Evolutionary conservation across 2,888 invertebrate genomes (phyloP).

Genomic region (Cylloceria caligata): DNA sequence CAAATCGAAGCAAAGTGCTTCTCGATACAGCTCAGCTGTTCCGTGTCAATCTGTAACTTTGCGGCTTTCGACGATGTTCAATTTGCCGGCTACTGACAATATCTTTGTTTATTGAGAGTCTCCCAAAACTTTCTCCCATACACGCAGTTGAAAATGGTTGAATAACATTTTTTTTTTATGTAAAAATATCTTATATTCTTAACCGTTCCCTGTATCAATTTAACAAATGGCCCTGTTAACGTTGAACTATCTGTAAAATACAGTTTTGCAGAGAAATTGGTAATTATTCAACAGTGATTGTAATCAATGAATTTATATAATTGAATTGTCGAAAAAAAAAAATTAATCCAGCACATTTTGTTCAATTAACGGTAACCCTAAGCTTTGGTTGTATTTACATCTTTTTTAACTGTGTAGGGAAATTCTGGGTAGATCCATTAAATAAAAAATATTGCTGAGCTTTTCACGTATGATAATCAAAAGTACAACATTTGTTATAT

Average conservation of each 20-base stretch:
- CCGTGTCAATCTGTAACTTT: background rate
- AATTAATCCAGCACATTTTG: background rate
- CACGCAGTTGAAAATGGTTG: background rate
- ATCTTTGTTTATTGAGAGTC: background rate
- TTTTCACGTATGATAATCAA: background rate
- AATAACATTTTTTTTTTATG: no score
- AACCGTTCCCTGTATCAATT: no score
- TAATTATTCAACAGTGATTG: no score
- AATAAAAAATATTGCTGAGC: background rate
- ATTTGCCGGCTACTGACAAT: background rate
- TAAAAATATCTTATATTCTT: no score
- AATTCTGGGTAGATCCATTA: background rate
- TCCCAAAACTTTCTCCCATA: background rate
- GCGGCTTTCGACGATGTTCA: background rate
- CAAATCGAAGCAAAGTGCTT: constrained; percentile 51
- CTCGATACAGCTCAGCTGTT: constrained; percentile 15
- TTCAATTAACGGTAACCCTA: background rate
- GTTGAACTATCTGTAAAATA: no score
- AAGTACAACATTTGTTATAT: constrained; percentile 8
- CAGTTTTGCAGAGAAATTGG: no score
- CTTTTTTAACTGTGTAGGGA: background rate
- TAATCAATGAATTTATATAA: no score
- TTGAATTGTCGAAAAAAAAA: no score
- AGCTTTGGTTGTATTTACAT: background rate
- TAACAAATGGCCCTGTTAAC: no score